A percentile compares a stretch with the other conserved stretches of the same genome.
Evolutionary conservation across 2,888 invertebrate species (phyloP).

Genomic region (Callinectes sapidus): DNA sequence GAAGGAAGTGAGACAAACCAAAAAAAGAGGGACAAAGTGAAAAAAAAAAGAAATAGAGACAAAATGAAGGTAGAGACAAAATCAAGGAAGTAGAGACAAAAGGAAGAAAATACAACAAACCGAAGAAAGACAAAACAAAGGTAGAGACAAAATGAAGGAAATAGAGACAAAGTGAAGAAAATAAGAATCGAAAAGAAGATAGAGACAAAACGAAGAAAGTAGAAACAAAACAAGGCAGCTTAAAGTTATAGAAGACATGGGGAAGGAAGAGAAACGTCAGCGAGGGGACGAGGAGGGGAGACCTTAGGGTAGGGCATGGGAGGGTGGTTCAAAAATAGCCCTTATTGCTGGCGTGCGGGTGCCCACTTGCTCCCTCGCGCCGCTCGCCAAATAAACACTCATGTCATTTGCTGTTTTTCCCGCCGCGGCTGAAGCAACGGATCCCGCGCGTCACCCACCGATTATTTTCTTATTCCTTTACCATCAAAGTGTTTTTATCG

Average conservation of each 20-base stretch:
- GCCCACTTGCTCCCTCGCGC: constrained; percentile 27
- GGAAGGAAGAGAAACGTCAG: not conserved
- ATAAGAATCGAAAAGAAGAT: no score
- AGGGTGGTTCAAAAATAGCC: not conserved
- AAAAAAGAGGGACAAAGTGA: no score
- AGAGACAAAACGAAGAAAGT: no score
- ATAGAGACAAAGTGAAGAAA: no score
- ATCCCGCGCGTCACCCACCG: not conserved
- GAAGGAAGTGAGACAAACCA: no score
- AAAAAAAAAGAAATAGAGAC: no score
- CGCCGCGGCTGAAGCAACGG: constrained; percentile 13
- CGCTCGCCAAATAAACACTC: constrained; percentile 28
- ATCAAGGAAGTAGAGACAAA: no score
- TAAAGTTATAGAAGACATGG: not conserved
- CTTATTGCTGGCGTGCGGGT: constrained; percentile 37
- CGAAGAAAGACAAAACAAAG: no score
- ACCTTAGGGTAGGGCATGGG: not conserved
- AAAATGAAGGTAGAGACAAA: no score
- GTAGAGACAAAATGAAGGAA: no score
- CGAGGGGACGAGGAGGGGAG: not conserved
- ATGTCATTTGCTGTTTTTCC: constrained; percentile 24
- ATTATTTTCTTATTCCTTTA: not conserved
- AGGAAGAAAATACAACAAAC: no score
- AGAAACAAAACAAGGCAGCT: not conserved
- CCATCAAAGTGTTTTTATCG: constrained; percentile 2